Evolutionary conservation across 2,113 vertebrate species (phyloP), one percentile per base, ranked within the genome.

Genomic region (Enhydra lutris): DNA sequence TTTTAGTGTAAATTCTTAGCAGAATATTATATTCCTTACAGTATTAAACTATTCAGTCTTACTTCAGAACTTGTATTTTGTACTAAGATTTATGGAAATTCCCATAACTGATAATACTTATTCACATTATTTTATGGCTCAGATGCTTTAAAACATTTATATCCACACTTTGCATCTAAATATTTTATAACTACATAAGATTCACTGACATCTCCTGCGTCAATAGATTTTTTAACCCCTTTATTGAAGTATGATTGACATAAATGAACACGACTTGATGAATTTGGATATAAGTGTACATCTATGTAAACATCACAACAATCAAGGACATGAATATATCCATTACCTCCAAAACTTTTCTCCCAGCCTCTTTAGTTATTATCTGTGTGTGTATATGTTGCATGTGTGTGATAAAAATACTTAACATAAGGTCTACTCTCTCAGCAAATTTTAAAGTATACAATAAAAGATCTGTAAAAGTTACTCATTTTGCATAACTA

Each of bases 1-100:
- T 96, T 94, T 91, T 29, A 57, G 73, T 45, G 26, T 47, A 36
- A 81, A 81, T 76, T 97, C 36, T 98, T 96, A 96, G 96, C 96
- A 96, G 73, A 55, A 89, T 63, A 69, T n/a, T 52, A 74, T 14
- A 83, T 6, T 83, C 45, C 15, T 74, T 52, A n/a, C 24, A 63
- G 31, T 31, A 74, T 91, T 59, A 82, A 96, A 47, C 4, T 63
- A 67, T 29, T 45, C 31, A 47, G 8, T 86, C 24, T 85, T 91
- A 45, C 9, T 42, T 84, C 8, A 83, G 7, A 67, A 29, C 45
- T 45, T 36, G 63, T 34, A 7, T 84, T 84, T 47, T 89, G 93
- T 63, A 17, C n/a, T 39, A 85, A 82, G 45, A 26, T 47, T 61
- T 55, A 12, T 69, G 20, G 21, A 83, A 63, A 61, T 0, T 24